Evolutionary conservation across 2,888 invertebrate genomes (phyloP), one percentile per base, ranked within the genome.

Genomic region (Cerastis rubricosa): DNA sequence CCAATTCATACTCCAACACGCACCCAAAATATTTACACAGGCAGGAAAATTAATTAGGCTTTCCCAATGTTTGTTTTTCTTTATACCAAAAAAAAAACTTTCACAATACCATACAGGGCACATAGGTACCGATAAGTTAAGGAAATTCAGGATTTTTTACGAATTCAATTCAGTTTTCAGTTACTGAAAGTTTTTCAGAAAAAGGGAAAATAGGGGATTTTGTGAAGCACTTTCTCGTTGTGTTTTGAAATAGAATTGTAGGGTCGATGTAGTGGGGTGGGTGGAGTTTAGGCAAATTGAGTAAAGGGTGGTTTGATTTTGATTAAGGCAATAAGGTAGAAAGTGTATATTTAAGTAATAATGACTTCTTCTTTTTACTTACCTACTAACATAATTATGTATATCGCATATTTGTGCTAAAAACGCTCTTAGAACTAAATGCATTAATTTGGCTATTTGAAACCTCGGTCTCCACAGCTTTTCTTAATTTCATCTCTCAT

Each of bases 101-200:
- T 19, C 11, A 5, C 22, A 43, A n/a, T 54, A 11, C 63, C 51
- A 22, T 69, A 64, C 70, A 71, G 57, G n/a, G 35, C 54, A 19
- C 43, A 29, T 73, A 80, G 83, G 72, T 76, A 65, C 65, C 61
- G 29, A 74, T 80, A 84, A 84, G 73, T 83, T 80, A 25, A 14
- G 63, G 68, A 71, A 45, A 74, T 82, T 59, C 71, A 70, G 72
- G 74, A 79, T 76, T 72, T 70, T 54, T 51, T 74, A 71, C 72
- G 72, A 84, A 81, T 78, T 76, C 84, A 85, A 87, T 87, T 87
- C 80, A 70, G 76, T 82, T 87, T 87, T 85, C 79, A 72, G 82
- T 75, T 82, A 67, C 75, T 71, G 74, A 81, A 85, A 85, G 71
- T 84, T 85, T 84, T 75, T 61, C 29, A 35, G 65, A 61, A 84